These are phyloP conservation scores for Atta colombica DNA, from an alignment of 1,140 invertebrate species.

Conservation along the genomic window DNA sequence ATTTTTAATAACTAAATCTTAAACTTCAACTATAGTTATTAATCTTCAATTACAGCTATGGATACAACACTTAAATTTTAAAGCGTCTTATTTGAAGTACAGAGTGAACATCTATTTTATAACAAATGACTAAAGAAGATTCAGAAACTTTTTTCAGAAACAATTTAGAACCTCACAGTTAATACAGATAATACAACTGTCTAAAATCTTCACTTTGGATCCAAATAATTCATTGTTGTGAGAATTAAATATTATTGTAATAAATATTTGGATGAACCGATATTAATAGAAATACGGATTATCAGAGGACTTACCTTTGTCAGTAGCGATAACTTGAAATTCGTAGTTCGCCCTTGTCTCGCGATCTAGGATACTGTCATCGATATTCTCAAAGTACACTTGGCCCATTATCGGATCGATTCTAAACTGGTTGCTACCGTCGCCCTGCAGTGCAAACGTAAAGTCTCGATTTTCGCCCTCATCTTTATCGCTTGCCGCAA, in stretches of 20 bases:
- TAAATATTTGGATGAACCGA: neutral
- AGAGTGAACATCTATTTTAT: no score
- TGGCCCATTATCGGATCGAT: slow-evolving; percentile 91
- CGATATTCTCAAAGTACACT: slow-evolving; percentile 87
- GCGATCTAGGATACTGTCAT: slow-evolving; percentile 89
- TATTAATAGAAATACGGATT: neutral
- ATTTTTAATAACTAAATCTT: neutral
- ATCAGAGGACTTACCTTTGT: slow-evolving; percentile 85
- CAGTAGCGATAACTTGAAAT: slow-evolving; percentile 91
- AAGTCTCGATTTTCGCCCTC: slow-evolving; percentile 92
- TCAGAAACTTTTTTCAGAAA: no score
- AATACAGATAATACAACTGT: no score
- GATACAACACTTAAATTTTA: no score
- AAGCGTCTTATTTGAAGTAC: no score
- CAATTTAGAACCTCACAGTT: no score
- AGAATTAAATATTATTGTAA: neutral
- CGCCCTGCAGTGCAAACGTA: slow-evolving; percentile 90
- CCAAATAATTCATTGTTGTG: no score
- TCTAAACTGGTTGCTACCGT: slow-evolving; percentile 92
- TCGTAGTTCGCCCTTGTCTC: slow-evolving; percentile 91
- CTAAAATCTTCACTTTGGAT: no score
- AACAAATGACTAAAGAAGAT: no score
- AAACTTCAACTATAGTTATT: no score
- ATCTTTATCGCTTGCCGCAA: slow-evolving; percentile 92
- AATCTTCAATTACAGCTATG: no score